These are phyloP conservation scores for Listrodromus nycthemerus DNA, from an alignment of 2,888 invertebrate species.

Conservation along the genomic window DNA sequence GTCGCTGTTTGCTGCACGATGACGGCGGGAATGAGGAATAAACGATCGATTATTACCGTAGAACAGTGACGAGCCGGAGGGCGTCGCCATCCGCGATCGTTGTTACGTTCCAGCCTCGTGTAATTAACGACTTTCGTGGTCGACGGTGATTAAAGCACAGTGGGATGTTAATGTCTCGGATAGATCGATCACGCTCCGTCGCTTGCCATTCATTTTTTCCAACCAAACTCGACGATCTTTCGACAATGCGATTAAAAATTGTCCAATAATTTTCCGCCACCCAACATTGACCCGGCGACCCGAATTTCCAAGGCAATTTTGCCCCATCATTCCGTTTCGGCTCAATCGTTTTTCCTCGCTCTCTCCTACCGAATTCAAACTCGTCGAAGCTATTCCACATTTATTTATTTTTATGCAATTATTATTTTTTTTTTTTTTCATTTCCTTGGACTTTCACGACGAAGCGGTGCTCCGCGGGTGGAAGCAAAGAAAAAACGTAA, in stretches of 20 bases:
- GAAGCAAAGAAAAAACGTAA: constrained; percentile 33
- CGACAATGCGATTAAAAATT: not conserved
- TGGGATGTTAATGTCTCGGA: constrained; percentile 26
- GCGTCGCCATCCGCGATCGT: constrained; percentile 9
- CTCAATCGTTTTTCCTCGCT: too few relatives aligned
- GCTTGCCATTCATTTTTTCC: not conserved
- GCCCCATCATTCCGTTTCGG: too few relatives aligned
- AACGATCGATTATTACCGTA: constrained; percentile 53
- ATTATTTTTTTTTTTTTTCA: too few relatives aligned
- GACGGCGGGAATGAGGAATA: constrained; percentile 40
- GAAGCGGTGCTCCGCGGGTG: constrained; percentile 38
- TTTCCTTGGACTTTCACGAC: constrained; percentile 53
- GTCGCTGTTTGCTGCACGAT: constrained; percentile 34
- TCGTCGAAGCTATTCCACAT: too few relatives aligned
- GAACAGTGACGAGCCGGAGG: constrained; percentile 13
- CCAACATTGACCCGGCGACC: too few relatives aligned
- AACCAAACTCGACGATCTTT: not conserved
- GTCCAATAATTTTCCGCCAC: too few relatives aligned
- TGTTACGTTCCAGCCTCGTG: constrained; percentile 26
- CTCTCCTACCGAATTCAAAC: too few relatives aligned
- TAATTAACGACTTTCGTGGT: constrained; percentile 49
- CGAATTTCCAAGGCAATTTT: too few relatives aligned
- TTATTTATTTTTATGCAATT: too few relatives aligned
- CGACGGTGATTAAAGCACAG: constrained; percentile 35
- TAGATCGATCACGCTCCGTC: not conserved